Evolutionary conservation across 2,113 vertebrate species (phyloP).

Genomic region (Nesoenas mayeri): DNA sequence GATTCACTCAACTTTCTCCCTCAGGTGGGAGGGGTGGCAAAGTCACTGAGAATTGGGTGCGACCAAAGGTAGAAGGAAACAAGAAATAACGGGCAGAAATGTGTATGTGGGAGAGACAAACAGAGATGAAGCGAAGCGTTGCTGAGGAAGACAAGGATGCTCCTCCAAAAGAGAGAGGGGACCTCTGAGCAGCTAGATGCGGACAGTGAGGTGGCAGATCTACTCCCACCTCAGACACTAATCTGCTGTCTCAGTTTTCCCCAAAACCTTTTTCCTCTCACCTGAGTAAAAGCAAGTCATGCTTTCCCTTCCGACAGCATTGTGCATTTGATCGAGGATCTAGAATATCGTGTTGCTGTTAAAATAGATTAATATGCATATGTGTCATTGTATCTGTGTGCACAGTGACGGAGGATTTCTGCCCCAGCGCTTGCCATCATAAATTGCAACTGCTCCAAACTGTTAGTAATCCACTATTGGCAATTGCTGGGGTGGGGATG

Average conservation of each 20-base stretch:
- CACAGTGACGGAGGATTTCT: not conserved
- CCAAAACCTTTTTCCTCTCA: not conserved
- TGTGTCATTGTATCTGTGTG: not conserved
- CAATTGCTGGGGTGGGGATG: not conserved
- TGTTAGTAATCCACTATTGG: not conserved
- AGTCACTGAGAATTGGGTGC: not conserved
- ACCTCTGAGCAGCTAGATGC: not conserved
- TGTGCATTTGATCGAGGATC: not conserved
- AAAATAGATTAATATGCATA: not conserved
- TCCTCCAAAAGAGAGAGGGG: not conserved
- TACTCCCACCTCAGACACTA: not conserved
- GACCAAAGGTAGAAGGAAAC: not conserved
- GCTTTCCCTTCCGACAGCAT: not conserved
- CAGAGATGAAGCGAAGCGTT: not conserved
- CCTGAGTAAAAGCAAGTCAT: not conserved
- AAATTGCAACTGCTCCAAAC: constrained; percentile 22
- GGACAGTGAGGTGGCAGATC: not conserved
- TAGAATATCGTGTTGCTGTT: not conserved
- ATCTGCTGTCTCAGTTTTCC: not conserved
- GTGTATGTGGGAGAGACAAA: no score
- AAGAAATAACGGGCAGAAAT: not conserved
- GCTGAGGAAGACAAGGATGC: not conserved
- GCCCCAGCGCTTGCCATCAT: not conserved
- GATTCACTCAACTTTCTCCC: not conserved
- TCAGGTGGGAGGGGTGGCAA: not conserved